Evolutionary conservation across 2,113 vertebrate species (phyloP).

Genomic region (Coturnix japonica): DNA sequence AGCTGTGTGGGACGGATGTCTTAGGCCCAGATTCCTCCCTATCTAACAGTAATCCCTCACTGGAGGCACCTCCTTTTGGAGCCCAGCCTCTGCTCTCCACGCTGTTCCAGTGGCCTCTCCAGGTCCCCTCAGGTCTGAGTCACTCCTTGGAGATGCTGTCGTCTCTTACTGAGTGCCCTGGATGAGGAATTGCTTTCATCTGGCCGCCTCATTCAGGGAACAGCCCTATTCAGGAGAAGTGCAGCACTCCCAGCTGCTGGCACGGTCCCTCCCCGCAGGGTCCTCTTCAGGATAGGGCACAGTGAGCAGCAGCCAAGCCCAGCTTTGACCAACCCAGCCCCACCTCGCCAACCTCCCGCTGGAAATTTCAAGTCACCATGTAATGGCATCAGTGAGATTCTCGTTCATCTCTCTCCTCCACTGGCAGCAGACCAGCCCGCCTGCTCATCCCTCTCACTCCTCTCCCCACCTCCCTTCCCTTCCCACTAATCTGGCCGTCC

Average conservation of each 20-base stretch:
- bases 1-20: fast-evolving
- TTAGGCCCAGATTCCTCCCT: not conserved
- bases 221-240: not conserved
- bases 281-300: not conserved
- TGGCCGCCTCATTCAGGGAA: not conserved
- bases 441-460: not conserved
- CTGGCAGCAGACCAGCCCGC: not conserved
- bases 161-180: not conserved
- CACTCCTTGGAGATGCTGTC: not conserved
- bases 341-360: not conserved
- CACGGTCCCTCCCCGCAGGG: not conserved
- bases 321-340: not conserved
- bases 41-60: not conserved
- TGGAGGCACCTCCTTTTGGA: not conserved
- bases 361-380: conserved; percentile 23
- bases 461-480: conserved; percentile 13
- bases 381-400: not conserved
- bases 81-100: not conserved
- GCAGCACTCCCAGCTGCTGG: not conserved
- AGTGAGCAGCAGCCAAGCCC: not conserved
- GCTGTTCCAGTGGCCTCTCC: not conserved
- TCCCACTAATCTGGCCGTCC: conserved; percentile 24
- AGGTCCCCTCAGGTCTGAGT: not conserved
- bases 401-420: not conserved
- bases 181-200: not conserved